Percentiles rank a stretch among this genome's conserved stretches.
Evolutionary conservation across 2,797 vertebrate species (phyloP).

Genomic region (Macrochelys suwanniensis): DNA sequence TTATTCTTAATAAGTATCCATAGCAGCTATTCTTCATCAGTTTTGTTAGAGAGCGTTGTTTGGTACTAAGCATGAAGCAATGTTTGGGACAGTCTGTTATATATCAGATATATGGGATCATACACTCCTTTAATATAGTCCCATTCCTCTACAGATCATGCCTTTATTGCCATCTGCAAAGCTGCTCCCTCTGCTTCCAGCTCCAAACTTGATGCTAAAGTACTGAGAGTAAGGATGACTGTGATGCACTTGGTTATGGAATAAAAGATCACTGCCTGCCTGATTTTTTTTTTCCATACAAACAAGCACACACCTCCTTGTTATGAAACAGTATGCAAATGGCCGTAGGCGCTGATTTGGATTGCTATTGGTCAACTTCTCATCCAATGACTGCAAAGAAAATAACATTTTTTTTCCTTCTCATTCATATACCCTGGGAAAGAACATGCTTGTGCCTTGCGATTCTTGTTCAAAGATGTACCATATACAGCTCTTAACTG

Average conservation of each 20-base stretch:
- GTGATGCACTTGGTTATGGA: not conserved
- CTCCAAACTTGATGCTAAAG: not conserved
- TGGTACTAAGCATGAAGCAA: not conserved
- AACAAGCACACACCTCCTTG: not conserved
- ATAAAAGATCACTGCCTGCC: not conserved
- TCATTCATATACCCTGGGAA: constrained; percentile 50
- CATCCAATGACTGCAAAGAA: constrained; percentile 47
- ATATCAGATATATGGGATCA: not conserved
- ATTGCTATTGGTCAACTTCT: constrained; percentile 56
- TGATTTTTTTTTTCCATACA: not conserved
- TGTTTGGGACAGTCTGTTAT: not conserved
- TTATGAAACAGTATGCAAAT: not conserved
- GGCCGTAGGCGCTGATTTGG: constrained; percentile 48
- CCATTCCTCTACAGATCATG: not conserved
- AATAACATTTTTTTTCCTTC: constrained; percentile 39
- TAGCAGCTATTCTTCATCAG: not conserved
- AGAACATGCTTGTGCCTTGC: not conserved
- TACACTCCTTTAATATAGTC: not conserved
- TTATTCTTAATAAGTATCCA: not conserved
- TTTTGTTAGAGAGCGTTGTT: not conserved
- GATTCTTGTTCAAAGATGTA: not conserved
- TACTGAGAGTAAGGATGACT: not conserved
- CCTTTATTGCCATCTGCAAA: not conserved
- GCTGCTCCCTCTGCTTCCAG: not conserved
- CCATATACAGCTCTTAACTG: not conserved